Evolutionary conservation across 2,888 invertebrate species (phyloP).

Genomic region (Dicyrtoma fusca): DNA sequence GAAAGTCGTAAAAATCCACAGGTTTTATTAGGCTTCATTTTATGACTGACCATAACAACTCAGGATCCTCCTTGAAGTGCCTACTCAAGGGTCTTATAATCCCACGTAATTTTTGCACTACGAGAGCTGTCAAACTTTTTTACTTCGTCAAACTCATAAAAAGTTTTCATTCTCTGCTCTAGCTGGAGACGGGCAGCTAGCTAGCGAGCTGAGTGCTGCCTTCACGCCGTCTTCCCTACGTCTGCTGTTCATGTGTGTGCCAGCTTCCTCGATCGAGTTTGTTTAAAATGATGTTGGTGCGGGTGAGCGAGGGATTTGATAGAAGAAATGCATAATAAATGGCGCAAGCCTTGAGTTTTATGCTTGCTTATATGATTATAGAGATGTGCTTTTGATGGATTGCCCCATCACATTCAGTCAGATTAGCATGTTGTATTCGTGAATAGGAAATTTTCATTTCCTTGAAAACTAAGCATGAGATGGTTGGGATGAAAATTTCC

Average conservation of each 20-base stretch:
- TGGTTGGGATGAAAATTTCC: background rate
- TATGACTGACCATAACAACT: constrained; percentile 1
- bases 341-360: background rate
- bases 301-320: background rate
- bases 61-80: background rate
- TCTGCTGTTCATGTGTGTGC: no score
- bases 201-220: no score
- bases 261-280: background rate
- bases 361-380: background rate
- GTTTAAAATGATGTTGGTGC: background rate
- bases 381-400: constrained; percentile 19
- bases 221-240: no score
- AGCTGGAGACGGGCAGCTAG: no score
- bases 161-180: constrained; percentile 7
- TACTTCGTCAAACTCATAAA: constrained; percentile 25
- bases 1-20: constrained; percentile 30
- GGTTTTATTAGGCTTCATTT: constrained; percentile 26
- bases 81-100: constrained; percentile 15
- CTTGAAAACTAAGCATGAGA: background rate
- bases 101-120: constrained; percentile 9
- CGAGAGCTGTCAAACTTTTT: constrained; percentile 25
- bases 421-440: constrained; percentile 18
- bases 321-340: constrained; percentile 28
- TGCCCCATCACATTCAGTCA: constrained; percentile 13
- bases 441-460: background rate